A percentile compares a stretch with the other conserved stretches of the same genome.
These are phyloP conservation scores for Agrochola lota DNA, from an alignment of 2,888 invertebrate species.

Conservation along the genomic window DNA sequence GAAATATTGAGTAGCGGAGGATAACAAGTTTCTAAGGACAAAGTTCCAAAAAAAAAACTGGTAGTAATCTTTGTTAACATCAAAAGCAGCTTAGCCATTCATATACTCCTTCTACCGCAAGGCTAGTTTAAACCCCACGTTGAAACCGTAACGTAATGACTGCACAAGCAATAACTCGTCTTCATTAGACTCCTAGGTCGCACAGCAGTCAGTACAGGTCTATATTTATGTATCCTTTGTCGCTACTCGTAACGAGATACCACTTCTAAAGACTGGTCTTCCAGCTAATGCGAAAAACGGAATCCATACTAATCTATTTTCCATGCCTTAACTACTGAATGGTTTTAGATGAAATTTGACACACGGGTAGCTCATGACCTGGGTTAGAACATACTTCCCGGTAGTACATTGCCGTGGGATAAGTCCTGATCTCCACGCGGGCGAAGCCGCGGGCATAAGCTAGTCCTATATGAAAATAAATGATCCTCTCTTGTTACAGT, in stretches of 20 bases:
- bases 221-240: slow-evolving; percentile 47
- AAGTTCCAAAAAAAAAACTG: no score
- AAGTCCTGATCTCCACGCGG: not conserved
- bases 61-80: no score
- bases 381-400: not conserved
- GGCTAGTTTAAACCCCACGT: not conserved
- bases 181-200: slow-evolving; percentile 32
- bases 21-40: not conserved
- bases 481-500: not conserved
- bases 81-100: not conserved
- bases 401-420: not conserved
- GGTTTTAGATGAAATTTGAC: not conserved
- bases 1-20: not conserved
- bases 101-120: not conserved
- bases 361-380: not conserved
- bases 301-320: not conserved
- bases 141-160: slow-evolving; percentile 16
- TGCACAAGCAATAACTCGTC: slow-evolving; percentile 25
- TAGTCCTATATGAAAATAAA: not conserved
- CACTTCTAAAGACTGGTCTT: not conserved
- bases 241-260: slow-evolving; percentile 3
- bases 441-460: not conserved
- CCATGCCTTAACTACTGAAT: not conserved
- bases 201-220: not conserved
- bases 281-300: not conserved